Evolutionary conservation across 2,113 vertebrate species (phyloP).

Genomic region (Sinocyclocheilus anshuiensis): DNA sequence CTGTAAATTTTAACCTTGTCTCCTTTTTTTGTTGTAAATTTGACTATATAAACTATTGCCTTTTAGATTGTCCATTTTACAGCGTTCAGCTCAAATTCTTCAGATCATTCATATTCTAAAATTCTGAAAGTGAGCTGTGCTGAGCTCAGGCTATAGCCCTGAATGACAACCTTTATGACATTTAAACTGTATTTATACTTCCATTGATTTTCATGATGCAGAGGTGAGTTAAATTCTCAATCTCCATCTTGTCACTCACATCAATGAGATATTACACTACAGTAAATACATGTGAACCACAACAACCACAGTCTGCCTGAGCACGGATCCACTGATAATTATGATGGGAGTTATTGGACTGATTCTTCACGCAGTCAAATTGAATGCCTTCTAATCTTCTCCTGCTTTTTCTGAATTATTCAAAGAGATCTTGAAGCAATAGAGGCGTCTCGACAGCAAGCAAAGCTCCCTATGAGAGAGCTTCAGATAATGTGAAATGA

Average conservation of each 20-base stretch:
- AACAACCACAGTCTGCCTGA: conserved; percentile 18
- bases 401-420: conserved; percentile 70
- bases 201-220: not conserved
- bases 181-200: conserved; percentile 17
- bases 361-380: conserved; percentile 51
- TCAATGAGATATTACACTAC: conserved; percentile 34
- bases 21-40: not conserved
- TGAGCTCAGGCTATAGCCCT: not conserved
- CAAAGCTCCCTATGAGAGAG: conserved; percentile 62
- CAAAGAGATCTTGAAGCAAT: conserved; percentile 70
- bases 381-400: conserved; percentile 58
- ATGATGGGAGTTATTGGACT: conserved; percentile 46
- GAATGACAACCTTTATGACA: not conserved
- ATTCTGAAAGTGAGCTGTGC: not conserved
- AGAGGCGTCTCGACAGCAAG: conserved; percentile 63
- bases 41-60: not conserved
- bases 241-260: not conserved
- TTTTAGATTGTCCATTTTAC: not conserved
- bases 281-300: conserved; percentile 33
- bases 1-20: too few species aligned
- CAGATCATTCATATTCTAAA: not conserved
- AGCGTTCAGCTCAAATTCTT: not conserved
- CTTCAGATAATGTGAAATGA: conserved; percentile 75
- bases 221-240: conserved; percentile 33
- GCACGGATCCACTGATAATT: conserved; percentile 29